These are phyloP conservation scores for Mormyrops attenuatus DNA, from an alignment of 2,797 vertebrate species.

Conservation along the genomic window DNA sequence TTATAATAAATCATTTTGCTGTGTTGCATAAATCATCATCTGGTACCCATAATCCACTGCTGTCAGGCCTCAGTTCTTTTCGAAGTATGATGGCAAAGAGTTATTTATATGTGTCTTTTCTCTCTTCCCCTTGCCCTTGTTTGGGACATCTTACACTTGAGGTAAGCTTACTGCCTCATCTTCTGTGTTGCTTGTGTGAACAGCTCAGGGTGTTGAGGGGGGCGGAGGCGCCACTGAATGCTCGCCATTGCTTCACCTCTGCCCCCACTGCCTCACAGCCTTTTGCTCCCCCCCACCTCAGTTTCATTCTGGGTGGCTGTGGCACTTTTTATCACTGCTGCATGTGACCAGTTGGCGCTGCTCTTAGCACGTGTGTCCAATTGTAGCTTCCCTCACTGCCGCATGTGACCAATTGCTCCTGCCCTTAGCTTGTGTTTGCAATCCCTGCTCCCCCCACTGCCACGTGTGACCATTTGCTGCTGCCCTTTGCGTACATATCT, in stretches of 20 bases:
- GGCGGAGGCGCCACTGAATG: constrained; percentile 35
- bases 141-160: constrained; percentile 73
- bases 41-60: not conserved
- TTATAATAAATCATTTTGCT: not conserved
- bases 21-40: not conserved
- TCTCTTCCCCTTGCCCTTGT: constrained; percentile 63
- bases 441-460: not conserved
- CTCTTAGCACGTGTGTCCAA: too few relatives aligned
- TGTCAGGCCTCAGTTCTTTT: not conserved
- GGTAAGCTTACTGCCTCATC: constrained; percentile 66
- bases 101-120: constrained; percentile 57
- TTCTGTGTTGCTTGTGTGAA: constrained; percentile 38
- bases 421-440: not conserved
- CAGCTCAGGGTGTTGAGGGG: constrained; percentile 26
- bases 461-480: not conserved
- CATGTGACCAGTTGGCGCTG: not conserved
- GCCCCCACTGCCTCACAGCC: not conserved
- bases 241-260: too few relatives aligned
- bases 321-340: not conserved
- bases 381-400: not conserved
- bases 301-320: not conserved
- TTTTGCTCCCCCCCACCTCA: not conserved
- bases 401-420: too few relatives aligned
- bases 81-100: not conserved
- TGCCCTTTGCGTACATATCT: not conserved